Conservation (phyloP, 2,888 invertebrate genomes). For the Microplitis manilae region DNA sequence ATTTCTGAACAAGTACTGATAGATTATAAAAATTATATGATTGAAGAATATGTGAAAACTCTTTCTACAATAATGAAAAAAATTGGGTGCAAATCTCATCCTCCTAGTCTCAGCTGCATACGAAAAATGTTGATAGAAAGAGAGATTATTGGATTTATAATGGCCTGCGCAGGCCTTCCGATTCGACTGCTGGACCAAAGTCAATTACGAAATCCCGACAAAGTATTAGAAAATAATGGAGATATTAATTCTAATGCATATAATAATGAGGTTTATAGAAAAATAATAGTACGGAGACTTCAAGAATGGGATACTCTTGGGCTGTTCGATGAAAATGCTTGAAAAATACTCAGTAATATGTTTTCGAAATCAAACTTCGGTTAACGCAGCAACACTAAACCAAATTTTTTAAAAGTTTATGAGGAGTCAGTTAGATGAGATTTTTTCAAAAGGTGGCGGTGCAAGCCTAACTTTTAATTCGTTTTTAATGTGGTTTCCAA, state of each 20-base stretch:
- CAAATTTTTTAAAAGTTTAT: too few species aligned
- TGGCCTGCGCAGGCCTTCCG: slow-evolving; percentile 56
- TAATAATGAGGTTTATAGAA: slow-evolving; percentile 47
- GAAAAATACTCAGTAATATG: too few species aligned
- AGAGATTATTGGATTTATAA: slow-evolving; percentile 52
- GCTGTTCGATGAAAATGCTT: slow-evolving; percentile 54
- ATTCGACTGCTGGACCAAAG: slow-evolving; percentile 56
- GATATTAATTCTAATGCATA: slow-evolving; percentile 50
- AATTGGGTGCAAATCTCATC: slow-evolving; percentile 55
- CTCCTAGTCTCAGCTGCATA: slow-evolving; percentile 56
- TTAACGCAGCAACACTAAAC: too few species aligned
- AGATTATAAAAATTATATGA: slow-evolving; percentile 49
- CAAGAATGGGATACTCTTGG: slow-evolving; percentile 56
- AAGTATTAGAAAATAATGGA: slow-evolving; percentile 50
- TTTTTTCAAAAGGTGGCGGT: too few species aligned
- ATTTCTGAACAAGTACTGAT: slow-evolving; percentile 51
- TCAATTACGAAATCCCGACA: slow-evolving; percentile 55
- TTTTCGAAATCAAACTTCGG: too few species aligned
- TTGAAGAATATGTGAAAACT: slow-evolving; percentile 56
- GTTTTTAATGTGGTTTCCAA: too few species aligned
- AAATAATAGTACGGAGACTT: slow-evolving; percentile 55
- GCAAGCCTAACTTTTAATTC: too few species aligned
- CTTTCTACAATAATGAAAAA: slow-evolving; percentile 55
- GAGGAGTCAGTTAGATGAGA: too few species aligned
- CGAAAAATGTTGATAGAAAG: slow-evolving; percentile 49